Evolutionary conservation across 2,113 vertebrate genomes (phyloP), one percentile per base, ranked within the genome.

Genomic region (Erythrocercus mccallii): DNA sequence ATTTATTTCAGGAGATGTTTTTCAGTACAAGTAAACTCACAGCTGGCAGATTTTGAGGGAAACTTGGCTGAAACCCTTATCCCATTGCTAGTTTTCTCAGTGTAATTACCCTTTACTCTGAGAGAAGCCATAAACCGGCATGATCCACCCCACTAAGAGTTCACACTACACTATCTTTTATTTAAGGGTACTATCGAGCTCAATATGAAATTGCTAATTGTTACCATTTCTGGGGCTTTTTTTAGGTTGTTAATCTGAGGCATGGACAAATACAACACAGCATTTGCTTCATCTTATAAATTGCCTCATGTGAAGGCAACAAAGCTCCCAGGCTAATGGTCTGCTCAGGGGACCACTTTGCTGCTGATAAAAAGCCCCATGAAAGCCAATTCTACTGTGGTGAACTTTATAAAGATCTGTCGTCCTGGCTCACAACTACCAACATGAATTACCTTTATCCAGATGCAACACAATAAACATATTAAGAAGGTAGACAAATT

Each of bases 401-500:
- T 51, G 65, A 94, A 69, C 85, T 88, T 78, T 48, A 57, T 88
- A 81, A 94, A 96, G 86, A 91, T 33, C 94, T 87, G 69, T 83
- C 50, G 64, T 61, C 47, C 83, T 80, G 64, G 81, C 48, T 51
- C 82, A 83, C 96, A 97, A 82, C 91, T 96, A 96, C 58, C 2
- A 21, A 60, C 73, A 42, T 72, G 78, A 97, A 97, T 95, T 94
- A 93, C 79, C 90, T 95, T 94, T 94, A 71, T 87, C 66, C 56
- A 86, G 90, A 97, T 73, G 73, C 90, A 96, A 94, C 76, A 82
- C 44, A 95, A 95, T 93, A 96, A 95, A 94, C 78, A 86, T 90
- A 97, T 94, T 95, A 97, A 94, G 68, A 90, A 94, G 89, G 89
- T 1, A 81, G 91, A 95, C 77, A 96, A 92, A 92, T 66, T 86